Percentiles rank a stretch among this genome's conserved stretches.
These are phyloP conservation scores for Columbina picui DNA, from an alignment of 2,113 vertebrate species.

Conservation along the genomic window DNA sequence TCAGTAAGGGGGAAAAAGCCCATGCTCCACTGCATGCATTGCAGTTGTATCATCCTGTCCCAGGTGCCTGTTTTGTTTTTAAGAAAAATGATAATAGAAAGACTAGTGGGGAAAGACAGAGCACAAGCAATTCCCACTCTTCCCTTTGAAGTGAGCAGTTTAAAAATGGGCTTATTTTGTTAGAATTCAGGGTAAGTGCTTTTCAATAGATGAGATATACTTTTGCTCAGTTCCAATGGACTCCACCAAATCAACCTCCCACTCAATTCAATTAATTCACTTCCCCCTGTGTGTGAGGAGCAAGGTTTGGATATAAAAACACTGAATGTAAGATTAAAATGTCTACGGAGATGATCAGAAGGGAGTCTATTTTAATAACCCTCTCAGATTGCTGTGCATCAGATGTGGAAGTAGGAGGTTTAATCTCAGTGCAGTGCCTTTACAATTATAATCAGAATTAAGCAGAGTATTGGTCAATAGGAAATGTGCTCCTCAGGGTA, in stretches of 20 bases:
- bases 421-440: slow-evolving; percentile 61
- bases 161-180: slow-evolving; percentile 66
- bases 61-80: slow-evolving; percentile 40
- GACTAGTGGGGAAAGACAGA: slow-evolving; percentile 1
- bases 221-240: slow-evolving; percentile 45
- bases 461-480: slow-evolving; percentile 70
- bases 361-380: slow-evolving; percentile 71
- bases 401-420: slow-evolving; percentile 55
- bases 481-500: slow-evolving; percentile 33
- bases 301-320: slow-evolving; percentile 69
- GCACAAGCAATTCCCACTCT: slow-evolving; percentile 49
- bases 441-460: slow-evolving; percentile 73
- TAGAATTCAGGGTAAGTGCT: slow-evolving; percentile 56
- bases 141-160: slow-evolving; percentile 42
- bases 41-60: slow-evolving; percentile 22
- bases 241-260: slow-evolving; percentile 64
- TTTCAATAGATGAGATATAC: slow-evolving; percentile 51
- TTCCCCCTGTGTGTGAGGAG: slow-evolving; percentile 47
- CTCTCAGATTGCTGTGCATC: slow-evolving; percentile 56
- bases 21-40: not conserved
- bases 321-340: slow-evolving; percentile 67
- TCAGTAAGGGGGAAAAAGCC: not conserved
- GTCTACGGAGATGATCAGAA: slow-evolving; percentile 69
- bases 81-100: slow-evolving; percentile 33
- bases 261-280: slow-evolving; percentile 74